A percentile compares a stretch with the other conserved stretches of the same genome.
These are phyloP conservation scores for Scaptomyza flava DNA, from an alignment of 2,888 invertebrate species.

Conservation along the genomic window DNA sequence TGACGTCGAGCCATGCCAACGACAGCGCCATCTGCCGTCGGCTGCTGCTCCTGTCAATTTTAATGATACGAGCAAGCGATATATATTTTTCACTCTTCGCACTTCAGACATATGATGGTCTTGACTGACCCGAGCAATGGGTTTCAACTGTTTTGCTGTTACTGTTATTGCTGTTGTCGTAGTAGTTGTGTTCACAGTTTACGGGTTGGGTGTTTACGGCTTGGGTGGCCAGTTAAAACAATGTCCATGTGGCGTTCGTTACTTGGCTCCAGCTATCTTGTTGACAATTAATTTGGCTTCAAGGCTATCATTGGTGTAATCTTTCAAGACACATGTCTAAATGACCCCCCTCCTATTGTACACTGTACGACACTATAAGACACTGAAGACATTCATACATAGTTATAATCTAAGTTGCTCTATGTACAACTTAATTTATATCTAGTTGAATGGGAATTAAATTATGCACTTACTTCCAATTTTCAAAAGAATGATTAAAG, in stretches of 20 bases:
- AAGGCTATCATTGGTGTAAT: slow-evolving; percentile 62
- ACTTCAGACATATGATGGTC: slow-evolving; percentile 9
- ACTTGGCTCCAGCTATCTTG: slow-evolving; percentile 60
- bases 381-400: slow-evolving; percentile 11
- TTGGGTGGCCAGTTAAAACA: slow-evolving; percentile 50
- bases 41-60: slow-evolving; percentile 67
- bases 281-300: slow-evolving; percentile 76
- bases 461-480: no score
- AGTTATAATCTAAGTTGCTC: slow-evolving; percentile 48
- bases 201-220: slow-evolving; percentile 6
- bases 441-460: neutral
- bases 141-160: neutral
- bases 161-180: slow-evolving; percentile 2
- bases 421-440: slow-evolving; percentile 1
- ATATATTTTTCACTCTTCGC: slow-evolving; percentile 44
- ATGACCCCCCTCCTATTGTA: neutral
- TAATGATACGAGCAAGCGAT: slow-evolving; percentile 60
- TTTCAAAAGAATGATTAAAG: no score
- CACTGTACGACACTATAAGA: neutral
- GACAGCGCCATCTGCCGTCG: slow-evolving; percentile 61
- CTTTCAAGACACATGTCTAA: slow-evolving; percentile 50
- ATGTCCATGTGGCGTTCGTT: slow-evolving; percentile 43
- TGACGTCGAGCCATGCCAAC: slow-evolving; percentile 44
- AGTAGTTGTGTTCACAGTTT: neutral
- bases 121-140: slow-evolving; percentile 25